Evolutionary conservation across 2,888 invertebrate species (phyloP).

Genomic region (Cetonia aurata): DNA sequence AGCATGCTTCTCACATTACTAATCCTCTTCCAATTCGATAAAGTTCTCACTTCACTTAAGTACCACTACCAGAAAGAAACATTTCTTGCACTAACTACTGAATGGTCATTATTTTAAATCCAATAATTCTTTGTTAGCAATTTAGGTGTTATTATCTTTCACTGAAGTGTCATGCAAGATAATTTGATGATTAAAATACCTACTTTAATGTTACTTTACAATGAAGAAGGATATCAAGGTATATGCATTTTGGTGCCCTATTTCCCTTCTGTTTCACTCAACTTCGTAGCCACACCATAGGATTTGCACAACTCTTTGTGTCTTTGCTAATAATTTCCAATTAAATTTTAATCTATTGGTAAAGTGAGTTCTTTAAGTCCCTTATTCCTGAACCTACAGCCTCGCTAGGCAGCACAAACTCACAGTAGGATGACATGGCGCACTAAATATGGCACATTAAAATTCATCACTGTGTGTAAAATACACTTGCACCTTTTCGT

Average conservation of each 20-base stretch:
- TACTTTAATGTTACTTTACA: too few relatives aligned
- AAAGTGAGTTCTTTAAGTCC: conserved; percentile 49
- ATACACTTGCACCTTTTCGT: conserved; percentile 66
- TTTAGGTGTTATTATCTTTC: too few relatives aligned
- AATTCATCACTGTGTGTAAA: conserved; percentile 63
- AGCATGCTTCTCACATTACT: conserved; percentile 58
- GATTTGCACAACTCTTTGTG: too few relatives aligned
- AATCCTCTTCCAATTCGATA: conserved; percentile 30
- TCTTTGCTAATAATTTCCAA: too few relatives aligned
- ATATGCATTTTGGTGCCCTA: too few relatives aligned
- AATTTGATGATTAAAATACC: too few relatives aligned
- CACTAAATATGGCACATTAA: conserved; percentile 66
- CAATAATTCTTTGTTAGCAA: too few relatives aligned
- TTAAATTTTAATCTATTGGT: neutral
- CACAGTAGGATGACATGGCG: conserved; percentile 68
- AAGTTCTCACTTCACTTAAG: conserved; percentile 32
- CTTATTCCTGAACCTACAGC: conserved; percentile 51
- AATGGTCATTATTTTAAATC: too few relatives aligned
- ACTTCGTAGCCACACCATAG: too few relatives aligned
- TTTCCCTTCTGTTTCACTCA: too few relatives aligned
- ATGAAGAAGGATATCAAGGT: too few relatives aligned
- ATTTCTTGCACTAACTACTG: neutral
- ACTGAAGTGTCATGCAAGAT: too few relatives aligned
- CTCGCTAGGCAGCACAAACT: conserved; percentile 64
- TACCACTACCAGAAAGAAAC: conserved; percentile 10